A percentile compares a stretch with the other conserved stretches of the same genome.
phyloP scores from a whole-genome alignment of 1,140 invertebrate species.

The Dolichoris vasculosae region DNA sequence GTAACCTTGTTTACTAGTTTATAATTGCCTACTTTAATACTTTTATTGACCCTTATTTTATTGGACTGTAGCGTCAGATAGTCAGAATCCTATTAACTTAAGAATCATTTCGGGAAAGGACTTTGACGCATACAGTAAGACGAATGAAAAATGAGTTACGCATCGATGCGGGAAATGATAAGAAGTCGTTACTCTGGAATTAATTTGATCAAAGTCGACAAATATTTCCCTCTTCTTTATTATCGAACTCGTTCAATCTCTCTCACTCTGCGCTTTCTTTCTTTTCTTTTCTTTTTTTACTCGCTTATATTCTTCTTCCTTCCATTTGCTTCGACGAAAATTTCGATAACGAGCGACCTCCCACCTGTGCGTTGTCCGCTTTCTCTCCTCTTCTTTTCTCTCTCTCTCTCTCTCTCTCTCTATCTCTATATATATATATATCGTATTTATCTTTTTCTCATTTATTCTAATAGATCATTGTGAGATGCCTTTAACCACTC shows the following conservation, averaged over 20 bases:
- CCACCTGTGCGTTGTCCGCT: slow-evolving; percentile 40
- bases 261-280: not conserved
- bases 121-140: slow-evolving; percentile 24
- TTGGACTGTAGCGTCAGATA: not conserved
- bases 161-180: slow-evolving; percentile 46
- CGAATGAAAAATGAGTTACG: slow-evolving; percentile 50
- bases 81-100: slow-evolving; percentile 14
- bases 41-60: not conserved
- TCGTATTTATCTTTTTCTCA: not conserved
- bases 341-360: slow-evolving; percentile 45
- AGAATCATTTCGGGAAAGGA: not conserved
- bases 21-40: not conserved
- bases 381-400: slow-evolving; percentile 2
- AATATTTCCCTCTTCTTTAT: slow-evolving; percentile 53
- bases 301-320: slow-evolving; percentile 27
- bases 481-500: slow-evolving; percentile 17
- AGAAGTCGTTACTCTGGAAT: slow-evolving; percentile 50
- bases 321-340: slow-evolving; percentile 39
- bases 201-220: slow-evolving; percentile 54
- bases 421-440: not conserved
- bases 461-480: slow-evolving; percentile 14
- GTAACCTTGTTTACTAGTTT: not conserved
- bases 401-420: not conserved
- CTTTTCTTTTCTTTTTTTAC: slow-evolving; percentile 39
- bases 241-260: slow-evolving; percentile 55